These are phyloP conservation scores for Alcedo quadribrachys DNA, from an alignment of 2,797 vertebrate species.

Conservation along the genomic window DNA sequence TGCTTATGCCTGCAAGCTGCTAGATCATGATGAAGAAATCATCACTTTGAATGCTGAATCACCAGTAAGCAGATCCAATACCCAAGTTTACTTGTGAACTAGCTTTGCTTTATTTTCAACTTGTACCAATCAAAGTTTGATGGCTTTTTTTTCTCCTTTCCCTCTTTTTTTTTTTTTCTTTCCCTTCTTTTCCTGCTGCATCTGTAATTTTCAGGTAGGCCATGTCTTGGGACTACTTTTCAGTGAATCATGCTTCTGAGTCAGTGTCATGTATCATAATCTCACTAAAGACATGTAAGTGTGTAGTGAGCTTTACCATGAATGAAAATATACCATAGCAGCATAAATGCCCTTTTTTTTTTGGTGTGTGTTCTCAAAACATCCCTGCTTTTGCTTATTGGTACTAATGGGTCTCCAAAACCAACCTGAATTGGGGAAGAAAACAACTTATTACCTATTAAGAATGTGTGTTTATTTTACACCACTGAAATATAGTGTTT, in stretches of 20 bases:
- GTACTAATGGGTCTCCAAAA: neutral
- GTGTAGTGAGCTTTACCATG: neutral
- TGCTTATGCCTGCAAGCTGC: slow-evolving; percentile 93
- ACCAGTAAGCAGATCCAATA: slow-evolving; percentile 77
- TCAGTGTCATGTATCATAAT: neutral
- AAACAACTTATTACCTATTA: neutral
- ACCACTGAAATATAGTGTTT: neutral
- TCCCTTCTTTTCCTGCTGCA: slow-evolving; percentile 29
- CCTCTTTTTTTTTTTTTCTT: neutral
- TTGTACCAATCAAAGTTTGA: neutral
- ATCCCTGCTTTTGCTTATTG: neutral
- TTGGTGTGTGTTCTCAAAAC: neutral
- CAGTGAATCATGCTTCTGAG: neutral
- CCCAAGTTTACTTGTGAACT: neutral
- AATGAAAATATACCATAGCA: neutral
- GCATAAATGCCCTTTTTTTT: neutral
- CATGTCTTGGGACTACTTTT: slow-evolving; percentile 23
- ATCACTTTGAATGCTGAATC: slow-evolving; percentile 95
- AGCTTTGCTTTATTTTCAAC: neutral
- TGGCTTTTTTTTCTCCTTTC: neutral
- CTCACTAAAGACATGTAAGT: neutral
- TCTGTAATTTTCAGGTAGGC: slow-evolving; percentile 30
- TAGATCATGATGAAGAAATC: slow-evolving; percentile 94
- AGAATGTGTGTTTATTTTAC: slow-evolving; percentile 16
- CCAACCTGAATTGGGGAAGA: neutral